phyloP scores from a whole-genome alignment of 35 echinoderm and acorn worm genomes.

The Lytechinus pictus region DNA sequence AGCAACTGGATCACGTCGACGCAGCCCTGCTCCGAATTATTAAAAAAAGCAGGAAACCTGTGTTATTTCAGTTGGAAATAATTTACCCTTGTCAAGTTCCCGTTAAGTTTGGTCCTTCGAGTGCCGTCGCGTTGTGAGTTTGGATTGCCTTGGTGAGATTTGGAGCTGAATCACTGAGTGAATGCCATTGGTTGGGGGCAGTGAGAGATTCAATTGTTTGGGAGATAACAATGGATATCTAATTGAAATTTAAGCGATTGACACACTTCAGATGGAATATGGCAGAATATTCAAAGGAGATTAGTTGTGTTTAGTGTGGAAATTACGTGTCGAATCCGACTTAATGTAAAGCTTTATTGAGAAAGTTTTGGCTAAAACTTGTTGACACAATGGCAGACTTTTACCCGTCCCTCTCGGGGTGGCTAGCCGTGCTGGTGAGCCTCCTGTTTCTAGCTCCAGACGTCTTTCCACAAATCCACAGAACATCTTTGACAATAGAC shows the following conservation, averaged over 20 bases:
- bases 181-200: neutral
- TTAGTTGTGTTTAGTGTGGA: neutral
- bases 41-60: neutral
- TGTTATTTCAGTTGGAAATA: slow-evolving; percentile 6
- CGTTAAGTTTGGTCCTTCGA: neutral
- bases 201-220: neutral
- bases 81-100: neutral
- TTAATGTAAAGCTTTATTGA: neutral
- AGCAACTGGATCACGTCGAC: neutral
- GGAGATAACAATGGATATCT: neutral
- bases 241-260: neutral
- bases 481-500: slow-evolving; percentile 30
- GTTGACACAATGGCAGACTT: slow-evolving; percentile 39
- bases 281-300: neutral
- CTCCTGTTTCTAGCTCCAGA: neutral
- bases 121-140: no score
- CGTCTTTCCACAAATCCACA: slow-evolving; percentile 1
- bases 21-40: neutral
- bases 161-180: no score
- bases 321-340: neutral
- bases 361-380: neutral
- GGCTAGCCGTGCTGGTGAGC: neutral
- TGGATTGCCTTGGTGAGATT: neutral
- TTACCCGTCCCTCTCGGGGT: neutral
- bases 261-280: neutral